Base-by-base conservation (phyloP, 1,140 invertebrate species). In the Gryon sp. region DNA sequence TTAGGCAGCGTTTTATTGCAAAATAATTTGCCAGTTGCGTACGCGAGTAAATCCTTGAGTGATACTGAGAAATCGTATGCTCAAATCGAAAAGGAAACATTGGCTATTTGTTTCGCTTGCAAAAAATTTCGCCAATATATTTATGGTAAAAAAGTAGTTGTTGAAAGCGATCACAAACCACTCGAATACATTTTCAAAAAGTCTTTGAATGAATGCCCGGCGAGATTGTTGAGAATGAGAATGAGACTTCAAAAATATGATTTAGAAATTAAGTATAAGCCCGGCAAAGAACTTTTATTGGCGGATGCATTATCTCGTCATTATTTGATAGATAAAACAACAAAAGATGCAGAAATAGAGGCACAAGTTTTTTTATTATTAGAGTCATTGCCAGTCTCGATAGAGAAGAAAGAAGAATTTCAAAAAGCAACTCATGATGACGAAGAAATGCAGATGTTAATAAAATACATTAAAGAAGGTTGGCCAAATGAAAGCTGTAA, bases 121-220 rank as follows among this genome's bases (percentile, higher is more conserved):
- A 69, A 86, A 45, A 81, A 83, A 48, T 89, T 89, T 68, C 40
- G 79, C 36, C 76, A 82, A 19, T 90, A 85, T 76, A 68, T 90
- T 12, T 82, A 81, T 74, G 84, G 83, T 9, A 84, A 66, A 46
- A 55, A 84, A 16, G 84, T 90, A 22, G 83, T 45, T 4, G 82
- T 90, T 1, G 79, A 87, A 63, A 89, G 86, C 3, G 89, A 91
- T 72, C 89, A 91, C 48, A 84, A 86, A 57, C 85, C 87, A 1
- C 66, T 90, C 7, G 81, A 85, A 19, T 22, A 22, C 15, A 87
- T 90, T 41, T 76, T 85, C 18, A 81, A 80, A 52, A 90, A 89
- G 72, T 79, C 81, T 8, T 11, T 65, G 16, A 24, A 16, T 12
- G 38, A 65, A 18, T 82, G 84, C 12, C 83, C 86, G 2, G 69